Percentiles rank a stretch among this genome's conserved stretches.
Evolutionary conservation across 2,113 vertebrate species (phyloP).

Genomic region (Zingel zingel): DNA sequence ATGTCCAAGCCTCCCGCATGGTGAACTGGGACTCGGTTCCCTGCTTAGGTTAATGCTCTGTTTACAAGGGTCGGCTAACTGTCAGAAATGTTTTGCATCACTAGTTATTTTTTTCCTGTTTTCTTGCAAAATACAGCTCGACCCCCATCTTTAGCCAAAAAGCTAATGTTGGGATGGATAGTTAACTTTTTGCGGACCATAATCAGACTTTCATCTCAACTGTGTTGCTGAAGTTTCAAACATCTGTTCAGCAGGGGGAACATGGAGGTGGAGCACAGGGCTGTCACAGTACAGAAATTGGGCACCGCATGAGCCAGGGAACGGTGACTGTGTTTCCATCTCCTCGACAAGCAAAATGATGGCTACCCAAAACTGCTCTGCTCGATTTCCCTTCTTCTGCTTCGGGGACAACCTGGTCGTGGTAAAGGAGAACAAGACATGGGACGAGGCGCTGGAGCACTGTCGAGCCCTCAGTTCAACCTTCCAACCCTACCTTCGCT

Average conservation of each 20-base stretch:
- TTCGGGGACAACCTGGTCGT: constrained; percentile 40
- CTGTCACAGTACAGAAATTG: not conserved
- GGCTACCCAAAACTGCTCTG: not conserved
- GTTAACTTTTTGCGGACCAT: not conserved
- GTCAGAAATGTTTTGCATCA: too few relatives aligned
- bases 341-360: rapidly evolving
- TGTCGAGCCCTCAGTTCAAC: not conserved
- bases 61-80: too few relatives aligned
- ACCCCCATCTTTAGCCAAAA: not conserved
- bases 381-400: constrained; percentile 40
- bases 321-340: constrained; percentile 41
- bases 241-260: constrained; percentile 20
- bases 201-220: not conserved
- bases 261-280: constrained; percentile 36
- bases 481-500: rapidly evolving
- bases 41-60: too few relatives aligned
- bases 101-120: not conserved
- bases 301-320: rapidly evolving
- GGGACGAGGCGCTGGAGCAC: constrained; percentile 60
- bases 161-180: not conserved
- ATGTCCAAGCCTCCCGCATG: too few relatives aligned
- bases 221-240: not conserved
- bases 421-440: constrained; percentile 58
- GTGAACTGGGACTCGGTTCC: too few relatives aligned
- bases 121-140: not conserved